These are phyloP conservation scores for Collichthys lucidus DNA, from an alignment of 2,113 vertebrate genomes.

Conservation along the genomic window DNA sequence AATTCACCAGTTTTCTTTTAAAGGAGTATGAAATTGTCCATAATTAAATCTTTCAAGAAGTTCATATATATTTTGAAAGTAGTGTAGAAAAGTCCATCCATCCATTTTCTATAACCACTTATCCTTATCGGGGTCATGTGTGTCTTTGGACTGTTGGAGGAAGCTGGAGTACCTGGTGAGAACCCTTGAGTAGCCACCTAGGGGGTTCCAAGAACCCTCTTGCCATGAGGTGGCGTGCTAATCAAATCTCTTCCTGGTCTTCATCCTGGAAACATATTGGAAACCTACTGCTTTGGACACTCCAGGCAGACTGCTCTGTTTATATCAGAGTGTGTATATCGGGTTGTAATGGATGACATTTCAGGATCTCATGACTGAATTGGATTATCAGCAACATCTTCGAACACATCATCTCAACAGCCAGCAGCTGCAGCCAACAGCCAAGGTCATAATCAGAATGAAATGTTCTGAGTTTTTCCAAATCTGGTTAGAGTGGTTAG, in stretches of 20 bases:
- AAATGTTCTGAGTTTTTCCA: constrained; percentile 53
- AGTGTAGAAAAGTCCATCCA: background rate
- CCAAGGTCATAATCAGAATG: constrained; percentile 37
- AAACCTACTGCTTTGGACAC: background rate
- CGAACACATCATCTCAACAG: constrained; percentile 6
- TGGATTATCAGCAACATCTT: constrained; percentile 52
- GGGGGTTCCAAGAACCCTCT: too few species aligned
- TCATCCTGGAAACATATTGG: background rate
- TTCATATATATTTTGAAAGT: background rate
- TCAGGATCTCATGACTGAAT: constrained; percentile 65
- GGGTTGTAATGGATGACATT: constrained; percentile 41
- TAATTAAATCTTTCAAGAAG: background rate
- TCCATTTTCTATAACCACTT: too few species aligned
- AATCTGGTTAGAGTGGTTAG: constrained; percentile 57
- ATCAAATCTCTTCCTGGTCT: background rate
- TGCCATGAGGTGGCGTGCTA: too few species aligned
- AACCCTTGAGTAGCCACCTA: too few species aligned
- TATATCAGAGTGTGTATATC: constrained; percentile 10
- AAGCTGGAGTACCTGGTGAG: too few species aligned
- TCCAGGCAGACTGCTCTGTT: background rate
- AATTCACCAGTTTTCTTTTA: background rate
- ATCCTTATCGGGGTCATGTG: too few species aligned
- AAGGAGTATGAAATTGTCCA: background rate
- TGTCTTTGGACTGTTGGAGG: too few species aligned
- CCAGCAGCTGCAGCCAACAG: constrained; percentile 28